phyloP scores from a whole-genome alignment of 2,888 invertebrate species.

The Lydus trimaculatus region DNA sequence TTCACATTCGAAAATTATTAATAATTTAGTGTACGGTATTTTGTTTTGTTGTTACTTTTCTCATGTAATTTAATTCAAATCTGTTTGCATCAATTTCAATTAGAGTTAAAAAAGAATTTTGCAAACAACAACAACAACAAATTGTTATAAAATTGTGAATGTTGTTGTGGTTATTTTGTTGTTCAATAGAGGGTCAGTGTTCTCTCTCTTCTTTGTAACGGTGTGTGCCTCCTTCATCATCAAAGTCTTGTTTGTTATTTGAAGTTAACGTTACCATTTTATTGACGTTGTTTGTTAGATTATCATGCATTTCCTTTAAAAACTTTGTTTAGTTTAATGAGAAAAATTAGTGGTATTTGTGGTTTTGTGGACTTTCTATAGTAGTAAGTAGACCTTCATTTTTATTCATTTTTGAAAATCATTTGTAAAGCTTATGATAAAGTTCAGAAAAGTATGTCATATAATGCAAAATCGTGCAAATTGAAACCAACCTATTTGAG shows the following conservation, averaged over 20 bases:
- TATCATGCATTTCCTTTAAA: neutral
- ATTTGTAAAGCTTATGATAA: too few relatives aligned
- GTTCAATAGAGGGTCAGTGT: conserved; percentile 48
- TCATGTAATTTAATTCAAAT: neutral
- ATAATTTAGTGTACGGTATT: neutral
- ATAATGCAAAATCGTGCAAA: neutral
- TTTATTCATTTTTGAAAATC: neutral
- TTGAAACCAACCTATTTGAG: too few relatives aligned
- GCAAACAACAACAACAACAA: neutral
- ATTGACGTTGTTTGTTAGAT: conserved; percentile 17
- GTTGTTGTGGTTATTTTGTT: neutral
- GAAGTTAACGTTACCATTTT: conserved; percentile 16
- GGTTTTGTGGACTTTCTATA: neutral
- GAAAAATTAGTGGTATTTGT: neutral
- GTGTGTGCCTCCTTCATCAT: conserved; percentile 42
- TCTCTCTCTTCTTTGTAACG: conserved; percentile 46
- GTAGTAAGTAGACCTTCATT: neutral
- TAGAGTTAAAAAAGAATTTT: neutral
- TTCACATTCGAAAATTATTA: neutral
- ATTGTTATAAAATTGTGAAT: neutral
- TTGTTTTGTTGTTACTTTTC: neutral
- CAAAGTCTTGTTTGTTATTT: conserved; percentile 24
- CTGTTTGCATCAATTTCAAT: neutral
- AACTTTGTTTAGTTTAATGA: neutral
- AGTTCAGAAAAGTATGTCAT: too few relatives aligned